Percentiles rank a stretch among this genome's conserved stretches.
Evolutionary conservation across 2,113 vertebrate genomes (phyloP).

Genomic region (Labeo catla): DNA sequence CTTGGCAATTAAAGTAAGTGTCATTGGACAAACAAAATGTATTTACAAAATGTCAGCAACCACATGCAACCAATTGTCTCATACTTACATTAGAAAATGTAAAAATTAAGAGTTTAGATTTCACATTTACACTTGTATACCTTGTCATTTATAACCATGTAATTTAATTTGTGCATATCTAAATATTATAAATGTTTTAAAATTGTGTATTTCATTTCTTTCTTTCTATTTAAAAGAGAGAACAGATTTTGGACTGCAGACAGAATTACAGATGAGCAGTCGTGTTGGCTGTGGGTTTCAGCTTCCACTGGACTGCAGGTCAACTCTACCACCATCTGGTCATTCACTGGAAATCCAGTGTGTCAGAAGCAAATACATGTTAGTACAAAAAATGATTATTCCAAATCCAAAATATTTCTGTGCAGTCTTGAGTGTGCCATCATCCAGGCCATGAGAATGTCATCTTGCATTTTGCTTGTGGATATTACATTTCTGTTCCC

Average conservation of each 20-base stretch:
- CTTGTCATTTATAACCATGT: no score
- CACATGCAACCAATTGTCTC: no score
- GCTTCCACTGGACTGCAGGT: constrained; percentile 4
- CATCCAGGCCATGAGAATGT: constrained; percentile 42
- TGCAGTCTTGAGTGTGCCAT: constrained; percentile 7
- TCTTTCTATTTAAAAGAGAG: neutral
- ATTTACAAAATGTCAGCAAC: no score
- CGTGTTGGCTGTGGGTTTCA: neutral
- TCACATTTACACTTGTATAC: no score
- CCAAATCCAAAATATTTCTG: neutral
- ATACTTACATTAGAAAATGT: no score
- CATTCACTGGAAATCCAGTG: constrained; percentile 8
- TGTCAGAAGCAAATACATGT: neutral
- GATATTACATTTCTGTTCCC: constrained; percentile 31
- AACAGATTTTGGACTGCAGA: neutral
- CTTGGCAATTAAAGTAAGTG: neutral
- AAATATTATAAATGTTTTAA: no score
- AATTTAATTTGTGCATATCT: no score
- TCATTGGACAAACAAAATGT: neutral
- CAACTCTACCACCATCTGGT: constrained; percentile 56
- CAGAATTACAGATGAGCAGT: neutral
- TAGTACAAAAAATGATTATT: neutral
- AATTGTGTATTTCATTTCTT: no score
- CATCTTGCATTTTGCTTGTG: constrained; percentile 7
- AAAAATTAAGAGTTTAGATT: no score